Base-by-base conservation (phyloP, 2,113 vertebrate species). In the Chinchilla lanigera region DNA sequence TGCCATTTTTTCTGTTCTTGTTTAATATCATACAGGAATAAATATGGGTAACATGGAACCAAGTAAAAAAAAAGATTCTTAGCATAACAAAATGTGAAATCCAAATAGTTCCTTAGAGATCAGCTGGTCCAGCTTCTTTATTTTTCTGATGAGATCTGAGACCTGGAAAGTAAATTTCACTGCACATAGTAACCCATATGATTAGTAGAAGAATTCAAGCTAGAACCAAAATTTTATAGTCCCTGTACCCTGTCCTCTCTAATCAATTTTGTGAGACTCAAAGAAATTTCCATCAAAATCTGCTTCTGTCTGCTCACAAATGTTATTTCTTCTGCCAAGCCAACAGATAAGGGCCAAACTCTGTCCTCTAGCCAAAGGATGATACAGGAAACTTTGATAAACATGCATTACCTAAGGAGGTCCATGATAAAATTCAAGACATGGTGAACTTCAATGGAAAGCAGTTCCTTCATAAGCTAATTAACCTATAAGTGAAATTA, bases 11-110 rank as follows among this genome's bases (percentile, higher is more conserved):
- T 87, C 60, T 92, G 30, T 94, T 96, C 94, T 63, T 71, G 7
- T 90, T 95, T 97, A 95, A 91, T 95, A 95, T 86, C 61, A 96
- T 84, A 88, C 56, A 90, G 63, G 60, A 97, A 83, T 89, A 95
- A 96, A 92, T 97, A 83, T 78, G 60, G 41, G 60, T 75, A 35
- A 96, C 8, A 56, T 44, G 26, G 30, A 93, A 95, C 38, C 80
- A 88, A 75, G 58, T 35, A 77, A 71, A 67, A 63, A 69, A 96
- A 95, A 95, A 96, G 47, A 90, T 69, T 88, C 19, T 82, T 77
- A 56, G 41, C 90, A 95, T 93, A 93, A 95, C 20, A 87, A 69
- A 61, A 88, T 90, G 33, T 65, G 38, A 90, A 95, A 82, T 87
- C 80, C 82, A 50, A 92, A 88, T 56, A 88, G 90, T 78, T 73